Evolutionary conservation across 2,888 invertebrate species (phyloP).

Genomic region (Euproctis similis): DNA sequence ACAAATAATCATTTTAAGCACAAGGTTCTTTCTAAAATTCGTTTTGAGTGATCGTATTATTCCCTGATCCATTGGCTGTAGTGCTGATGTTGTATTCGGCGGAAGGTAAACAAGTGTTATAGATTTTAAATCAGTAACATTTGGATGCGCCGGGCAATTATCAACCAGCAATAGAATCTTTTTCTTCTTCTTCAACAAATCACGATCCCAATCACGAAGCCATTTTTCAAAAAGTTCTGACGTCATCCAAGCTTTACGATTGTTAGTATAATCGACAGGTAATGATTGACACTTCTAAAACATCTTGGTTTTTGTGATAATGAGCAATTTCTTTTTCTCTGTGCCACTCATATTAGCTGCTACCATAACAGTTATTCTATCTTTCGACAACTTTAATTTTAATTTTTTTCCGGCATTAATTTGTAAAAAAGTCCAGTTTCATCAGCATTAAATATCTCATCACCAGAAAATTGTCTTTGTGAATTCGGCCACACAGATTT

Average conservation of each 20-base stretch:
- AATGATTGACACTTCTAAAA: slow-evolving; percentile 16
- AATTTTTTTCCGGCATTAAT: too few species aligned
- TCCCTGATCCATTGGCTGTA: slow-evolving; percentile 19
- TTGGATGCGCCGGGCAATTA: slow-evolving; percentile 12
- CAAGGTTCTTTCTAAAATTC: slow-evolving; percentile 12
- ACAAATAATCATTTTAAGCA: slow-evolving; percentile 1
- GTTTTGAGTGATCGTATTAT: slow-evolving; percentile 16
- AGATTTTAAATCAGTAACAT: slow-evolving; percentile 11
- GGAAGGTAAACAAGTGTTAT: slow-evolving; percentile 14
- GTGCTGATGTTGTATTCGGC: slow-evolving; percentile 14
- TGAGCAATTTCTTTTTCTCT: slow-evolving; percentile 11
- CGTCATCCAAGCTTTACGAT: slow-evolving; percentile 17
- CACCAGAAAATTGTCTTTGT: slow-evolving; percentile 13
- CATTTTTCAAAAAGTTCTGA: slow-evolving; percentile 18
- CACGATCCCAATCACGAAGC: slow-evolving; percentile 10
- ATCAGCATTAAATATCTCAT: slow-evolving; percentile 11
- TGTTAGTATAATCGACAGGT: slow-evolving; percentile 16
- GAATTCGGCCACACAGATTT: slow-evolving; percentile 12
- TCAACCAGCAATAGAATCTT: slow-evolving; percentile 14
- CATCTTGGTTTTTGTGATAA: slow-evolving; percentile 19
- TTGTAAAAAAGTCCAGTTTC: too few species aligned
- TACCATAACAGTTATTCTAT: background rate
- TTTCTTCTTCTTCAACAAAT: slow-evolving; percentile 9
- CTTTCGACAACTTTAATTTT: too few species aligned
- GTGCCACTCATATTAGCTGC: too few species aligned